Evolutionary conservation across 2,113 vertebrate genomes (phyloP).

Genomic region (Pimephales promelas): DNA sequence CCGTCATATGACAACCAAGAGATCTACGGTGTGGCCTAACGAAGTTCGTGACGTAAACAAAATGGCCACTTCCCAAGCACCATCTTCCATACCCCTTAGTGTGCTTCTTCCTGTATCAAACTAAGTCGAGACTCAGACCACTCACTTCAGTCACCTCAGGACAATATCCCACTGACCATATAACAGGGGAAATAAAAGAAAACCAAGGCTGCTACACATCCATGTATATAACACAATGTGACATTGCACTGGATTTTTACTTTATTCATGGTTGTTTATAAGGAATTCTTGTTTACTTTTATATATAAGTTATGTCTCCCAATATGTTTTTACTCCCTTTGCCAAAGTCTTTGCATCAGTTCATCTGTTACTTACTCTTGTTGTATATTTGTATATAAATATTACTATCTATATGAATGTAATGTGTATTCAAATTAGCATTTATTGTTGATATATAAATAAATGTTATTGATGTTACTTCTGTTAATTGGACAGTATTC

Average conservation of each 20-base stretch:
- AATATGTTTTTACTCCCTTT: conserved; percentile 73
- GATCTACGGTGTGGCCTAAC: conserved; percentile 82
- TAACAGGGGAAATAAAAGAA: conserved; percentile 52
- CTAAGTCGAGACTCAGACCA: conserved; percentile 54
- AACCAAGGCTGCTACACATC: conserved; percentile 73
- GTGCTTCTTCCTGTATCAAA: conserved; percentile 72
- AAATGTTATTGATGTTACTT: conserved; percentile 69
- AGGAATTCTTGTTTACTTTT: conserved; percentile 71
- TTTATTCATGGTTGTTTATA: conserved; percentile 65
- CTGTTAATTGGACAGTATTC: conserved; percentile 76
- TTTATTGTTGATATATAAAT: conserved; percentile 73
- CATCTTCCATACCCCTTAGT: conserved; percentile 67
- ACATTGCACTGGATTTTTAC: conserved; percentile 78
- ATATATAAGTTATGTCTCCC: conserved; percentile 69
- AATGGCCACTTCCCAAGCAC: conserved; percentile 66
- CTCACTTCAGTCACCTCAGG: conserved; percentile 64
- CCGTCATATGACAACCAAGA: conserved; percentile 87
- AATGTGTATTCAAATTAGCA: conserved; percentile 74
- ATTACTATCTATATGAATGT: conserved; percentile 78
- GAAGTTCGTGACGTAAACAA: conserved; percentile 81
- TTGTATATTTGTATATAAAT: conserved; percentile 76
- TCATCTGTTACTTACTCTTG: conserved; percentile 62
- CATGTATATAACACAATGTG: conserved; percentile 66
- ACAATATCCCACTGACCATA: conserved; percentile 67
- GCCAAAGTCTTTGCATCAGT: conserved; percentile 76